A percentile compares a stretch with the other conserved stretches of the same genome.
These are phyloP conservation scores for Megaceryle alcyon DNA, from an alignment of 2,797 vertebrate species.

Conservation along the genomic window DNA sequence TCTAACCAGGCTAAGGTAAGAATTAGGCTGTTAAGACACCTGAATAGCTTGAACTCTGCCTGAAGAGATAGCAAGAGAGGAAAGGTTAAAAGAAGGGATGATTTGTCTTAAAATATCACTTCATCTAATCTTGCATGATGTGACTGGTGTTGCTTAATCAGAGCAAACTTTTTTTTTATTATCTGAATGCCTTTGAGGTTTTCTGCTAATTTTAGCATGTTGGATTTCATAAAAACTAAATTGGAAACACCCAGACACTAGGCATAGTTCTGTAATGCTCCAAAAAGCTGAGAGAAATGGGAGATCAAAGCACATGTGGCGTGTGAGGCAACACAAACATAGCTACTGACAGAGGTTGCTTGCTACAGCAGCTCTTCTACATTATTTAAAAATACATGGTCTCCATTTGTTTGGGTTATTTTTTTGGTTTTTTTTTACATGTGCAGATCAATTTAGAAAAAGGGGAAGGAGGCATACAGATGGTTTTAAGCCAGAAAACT, in stretches of 20 bases:
- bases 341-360: background rate
- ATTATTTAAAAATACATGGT: background rate
- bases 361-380: background rate
- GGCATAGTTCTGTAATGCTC: background rate
- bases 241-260: background rate
- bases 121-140: background rate
- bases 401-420: background rate
- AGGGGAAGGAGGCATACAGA: rapidly evolving
- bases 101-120: background rate
- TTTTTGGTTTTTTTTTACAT: background rate
- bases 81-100: background rate
- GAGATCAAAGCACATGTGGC: background rate
- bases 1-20: background rate
- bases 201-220: background rate
- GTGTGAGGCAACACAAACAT: background rate
- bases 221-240: background rate
- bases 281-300: background rate
- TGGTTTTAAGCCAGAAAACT: background rate
- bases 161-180: background rate
- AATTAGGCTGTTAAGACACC: background rate
- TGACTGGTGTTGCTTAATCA: background rate
- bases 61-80: background rate
- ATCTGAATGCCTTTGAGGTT: background rate
- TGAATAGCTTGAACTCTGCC: background rate
- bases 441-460: background rate